Conservation (phyloP, 1,140 invertebrate species). For the Camponotus pennsylvanicus region DNA sequence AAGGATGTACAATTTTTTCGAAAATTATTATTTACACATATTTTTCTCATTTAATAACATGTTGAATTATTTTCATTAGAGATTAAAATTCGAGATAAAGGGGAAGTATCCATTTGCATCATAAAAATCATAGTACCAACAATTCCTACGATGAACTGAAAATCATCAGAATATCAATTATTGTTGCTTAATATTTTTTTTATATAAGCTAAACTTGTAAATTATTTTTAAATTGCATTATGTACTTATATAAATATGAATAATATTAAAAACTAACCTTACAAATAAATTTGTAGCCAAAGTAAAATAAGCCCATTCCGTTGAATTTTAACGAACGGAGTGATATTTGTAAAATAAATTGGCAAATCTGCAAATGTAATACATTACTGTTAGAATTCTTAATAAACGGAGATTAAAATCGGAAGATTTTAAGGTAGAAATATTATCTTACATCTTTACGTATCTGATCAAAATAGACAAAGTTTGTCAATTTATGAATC, state of each 20-base stretch:
- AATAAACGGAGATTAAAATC: not conserved
- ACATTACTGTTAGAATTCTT: not conserved
- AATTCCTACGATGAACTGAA: constrained; percentile 28
- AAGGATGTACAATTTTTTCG: not conserved
- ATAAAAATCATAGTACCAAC: constrained; percentile 9
- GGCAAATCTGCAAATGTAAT: constrained; percentile 10
- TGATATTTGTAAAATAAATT: constrained; percentile 46
- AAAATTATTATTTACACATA: not conserved
- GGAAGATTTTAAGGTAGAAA: not conserved
- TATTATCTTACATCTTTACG: constrained; percentile 13
- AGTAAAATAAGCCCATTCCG: constrained; percentile 23
- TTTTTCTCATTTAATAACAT: not conserved
- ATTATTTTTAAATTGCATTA: not conserved
- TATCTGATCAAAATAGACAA: not conserved
- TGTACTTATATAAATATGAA: too few relatives aligned
- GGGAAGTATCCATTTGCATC: constrained; percentile 9
- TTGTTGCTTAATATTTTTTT: not conserved
- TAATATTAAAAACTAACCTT: constrained; percentile 9
- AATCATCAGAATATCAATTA: not conserved
- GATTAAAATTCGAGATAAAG: not conserved
- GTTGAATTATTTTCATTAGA: not conserved
- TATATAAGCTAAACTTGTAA: not conserved
- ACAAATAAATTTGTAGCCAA: constrained; percentile 8
- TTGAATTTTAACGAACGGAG: constrained; percentile 15
- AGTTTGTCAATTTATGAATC: constrained; percentile 39